phyloP scores from a whole-genome alignment of 23 tunicate species.

The Clavelina lepadiformis region DNA sequence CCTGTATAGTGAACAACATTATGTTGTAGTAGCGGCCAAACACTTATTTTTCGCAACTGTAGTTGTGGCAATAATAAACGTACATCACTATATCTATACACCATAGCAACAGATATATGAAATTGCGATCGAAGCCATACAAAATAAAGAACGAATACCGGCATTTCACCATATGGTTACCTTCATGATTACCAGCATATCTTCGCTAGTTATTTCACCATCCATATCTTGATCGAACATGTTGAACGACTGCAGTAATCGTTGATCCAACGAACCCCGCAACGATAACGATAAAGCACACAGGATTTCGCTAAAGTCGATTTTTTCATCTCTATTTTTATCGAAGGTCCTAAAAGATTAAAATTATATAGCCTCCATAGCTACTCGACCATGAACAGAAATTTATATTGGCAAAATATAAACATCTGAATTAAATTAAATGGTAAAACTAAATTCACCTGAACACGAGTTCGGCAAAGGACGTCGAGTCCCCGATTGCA shows the following conservation, averaged over 20 bases:
- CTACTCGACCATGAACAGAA: not conserved
- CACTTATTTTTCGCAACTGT: no score
- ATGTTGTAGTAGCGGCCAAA: no score
- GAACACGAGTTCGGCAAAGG: slow-evolving; percentile 68
- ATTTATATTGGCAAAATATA: no score
- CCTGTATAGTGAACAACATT: no score
- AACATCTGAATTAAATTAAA: no score
- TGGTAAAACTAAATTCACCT: no score
- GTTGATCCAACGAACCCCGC: slow-evolving; percentile 57
- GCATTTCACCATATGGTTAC: no score
- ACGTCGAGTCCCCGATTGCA: slow-evolving; percentile 63
- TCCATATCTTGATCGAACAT: slow-evolving; percentile 78
- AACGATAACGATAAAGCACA: slow-evolving; percentile 69
- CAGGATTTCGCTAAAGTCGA: slow-evolving; percentile 76
- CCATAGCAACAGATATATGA: not conserved
- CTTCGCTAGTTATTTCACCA: slow-evolving; percentile 49
- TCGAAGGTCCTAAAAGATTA: slow-evolving; percentile 54
- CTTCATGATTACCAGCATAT: slow-evolving; percentile 76
- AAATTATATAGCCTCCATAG: no score
- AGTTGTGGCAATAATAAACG: no score
- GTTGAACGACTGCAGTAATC: slow-evolving; percentile 56
- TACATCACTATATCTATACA: no score
- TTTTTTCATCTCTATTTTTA: slow-evolving; percentile 49
- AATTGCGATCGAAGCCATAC: no score
- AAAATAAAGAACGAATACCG: not conserved